Evolutionary conservation across 2,113 vertebrate species (phyloP).

Genomic region (Pygoscelis antarcticus): DNA sequence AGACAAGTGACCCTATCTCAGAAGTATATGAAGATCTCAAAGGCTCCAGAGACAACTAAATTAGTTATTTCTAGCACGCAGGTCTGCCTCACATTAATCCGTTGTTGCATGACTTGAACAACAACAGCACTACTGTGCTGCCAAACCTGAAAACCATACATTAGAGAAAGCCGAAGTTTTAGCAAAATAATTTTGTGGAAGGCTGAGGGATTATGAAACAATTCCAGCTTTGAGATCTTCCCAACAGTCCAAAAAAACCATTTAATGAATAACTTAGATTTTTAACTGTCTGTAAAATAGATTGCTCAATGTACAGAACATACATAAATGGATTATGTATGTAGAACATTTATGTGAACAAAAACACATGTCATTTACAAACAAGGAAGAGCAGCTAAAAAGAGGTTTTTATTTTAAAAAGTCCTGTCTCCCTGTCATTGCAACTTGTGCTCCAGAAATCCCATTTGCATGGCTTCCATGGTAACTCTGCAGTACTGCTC

Average conservation of each 20-base stretch:
- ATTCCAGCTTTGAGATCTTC: constrained; percentile 14
- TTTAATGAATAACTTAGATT: not conserved
- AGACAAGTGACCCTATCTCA: not conserved
- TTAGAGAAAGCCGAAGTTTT: not conserved
- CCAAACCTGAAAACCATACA: constrained; percentile 5
- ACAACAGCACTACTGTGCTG: not conserved
- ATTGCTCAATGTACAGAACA: not conserved
- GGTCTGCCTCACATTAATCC: not conserved
- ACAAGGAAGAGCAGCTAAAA: not conserved
- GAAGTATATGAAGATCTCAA: not conserved
- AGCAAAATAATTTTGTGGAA: constrained; percentile 22
- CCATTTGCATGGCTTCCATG: constrained; percentile 81
- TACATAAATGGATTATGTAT: not conserved
- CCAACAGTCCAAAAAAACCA: not conserved
- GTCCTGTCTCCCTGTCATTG: constrained; percentile 65
- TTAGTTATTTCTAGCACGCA: not conserved
- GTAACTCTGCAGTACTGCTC: constrained; percentile 73
- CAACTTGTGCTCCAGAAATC: constrained; percentile 85
- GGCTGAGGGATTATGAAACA: constrained; percentile 16
- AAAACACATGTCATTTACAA: not conserved
- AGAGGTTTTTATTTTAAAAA: not conserved
- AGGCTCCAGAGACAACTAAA: not conserved
- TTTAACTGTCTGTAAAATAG: constrained; percentile 6
- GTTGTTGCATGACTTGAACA: not conserved
- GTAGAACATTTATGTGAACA: not conserved